Evolutionary conservation across 2,797 vertebrate genomes (phyloP).

Genomic region (Sebastes nivosus): DNA sequence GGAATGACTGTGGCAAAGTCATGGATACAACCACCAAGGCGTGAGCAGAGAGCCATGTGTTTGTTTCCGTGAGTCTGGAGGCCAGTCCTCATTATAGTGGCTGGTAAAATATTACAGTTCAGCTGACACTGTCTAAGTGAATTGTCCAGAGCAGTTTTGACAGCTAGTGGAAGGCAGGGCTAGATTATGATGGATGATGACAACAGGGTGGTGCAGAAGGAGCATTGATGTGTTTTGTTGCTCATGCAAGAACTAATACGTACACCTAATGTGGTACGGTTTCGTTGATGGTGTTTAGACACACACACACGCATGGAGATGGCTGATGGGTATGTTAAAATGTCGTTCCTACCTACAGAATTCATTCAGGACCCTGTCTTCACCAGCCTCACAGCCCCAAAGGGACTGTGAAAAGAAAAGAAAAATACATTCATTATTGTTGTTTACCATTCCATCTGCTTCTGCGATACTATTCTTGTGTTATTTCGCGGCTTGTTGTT

Average conservation of each 20-base stretch:
- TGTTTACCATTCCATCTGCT: slow-evolving; percentile 37
- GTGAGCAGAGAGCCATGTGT: slow-evolving; percentile 72
- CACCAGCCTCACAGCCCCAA: neutral
- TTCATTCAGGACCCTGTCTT: slow-evolving; percentile 46
- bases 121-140: slow-evolving; percentile 79
- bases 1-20: slow-evolving; percentile 76
- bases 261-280: slow-evolving; percentile 63
- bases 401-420: slow-evolving; percentile 15
- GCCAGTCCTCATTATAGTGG: slow-evolving; percentile 75
- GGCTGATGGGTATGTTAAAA: slow-evolving; percentile 73
- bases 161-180: slow-evolving; percentile 74
- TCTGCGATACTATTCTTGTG: slow-evolving; percentile 22
- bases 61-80: slow-evolving; percentile 71
- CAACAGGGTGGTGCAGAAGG: slow-evolving; percentile 68
- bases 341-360: slow-evolving; percentile 60
- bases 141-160: slow-evolving; percentile 79
- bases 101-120: slow-evolving; percentile 79
- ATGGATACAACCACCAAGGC: slow-evolving; percentile 68
- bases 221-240: slow-evolving; percentile 74
- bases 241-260: slow-evolving; percentile 70
- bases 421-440: slow-evolving; percentile 22
- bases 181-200: slow-evolving; percentile 82
- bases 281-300: slow-evolving; percentile 36
- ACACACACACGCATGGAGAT: slow-evolving; percentile 38
- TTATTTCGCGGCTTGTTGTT: slow-evolving; percentile 28